Base-by-base conservation (phyloP, 2,797 vertebrate genomes). In the Pseudomugil gertrudae region DNA sequence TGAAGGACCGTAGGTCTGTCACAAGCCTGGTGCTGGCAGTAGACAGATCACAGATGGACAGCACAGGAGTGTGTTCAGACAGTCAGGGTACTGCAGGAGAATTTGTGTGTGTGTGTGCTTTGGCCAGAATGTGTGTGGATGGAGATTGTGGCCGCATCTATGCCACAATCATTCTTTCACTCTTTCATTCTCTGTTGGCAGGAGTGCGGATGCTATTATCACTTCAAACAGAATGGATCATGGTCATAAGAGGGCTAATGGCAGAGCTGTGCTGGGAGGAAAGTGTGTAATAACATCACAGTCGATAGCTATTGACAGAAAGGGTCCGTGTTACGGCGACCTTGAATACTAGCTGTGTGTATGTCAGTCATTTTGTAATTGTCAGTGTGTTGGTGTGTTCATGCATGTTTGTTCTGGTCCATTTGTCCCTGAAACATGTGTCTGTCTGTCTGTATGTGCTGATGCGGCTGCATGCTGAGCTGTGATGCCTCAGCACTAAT, bases 191-290 rank as follows among this genome's bases (percentile, higher is more conserved):
- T 79, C 68, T 48, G 74, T 74, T 90, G 88, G 89, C 84, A 85
- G 76, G 58, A 76, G 76, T 59, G 80, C 78, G 71, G 83, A 83
- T 68, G 81, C 84, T 83, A 88, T 91, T 88, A 92, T 90, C 85
- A 83, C 84, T 90, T 91, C 88, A 89, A 90, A 91, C 86, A 89
- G 85, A 90, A 90, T 88, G 89, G 85, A 91, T 90, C 87, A 89
- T 78, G 88, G 84, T 86, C 85, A 83, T 89, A 87, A 90, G 85
- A 80, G 87, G 83, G 73, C 87, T 90, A 88, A 90, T 89, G 84
- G 81, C 81, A 69, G 78, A 67, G 79, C 69, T 6, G 75, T 50
- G 36, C 80, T 61, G 81, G 69, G 86, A 87, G 84, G 81, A 89
- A 84, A 87, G 82, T 78, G 81, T 83, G 90, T 87, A 89, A 90